Conservation (phyloP, 37 sponge, comb jelly and placozoan genomes). For the Geodia barretti region DNA sequence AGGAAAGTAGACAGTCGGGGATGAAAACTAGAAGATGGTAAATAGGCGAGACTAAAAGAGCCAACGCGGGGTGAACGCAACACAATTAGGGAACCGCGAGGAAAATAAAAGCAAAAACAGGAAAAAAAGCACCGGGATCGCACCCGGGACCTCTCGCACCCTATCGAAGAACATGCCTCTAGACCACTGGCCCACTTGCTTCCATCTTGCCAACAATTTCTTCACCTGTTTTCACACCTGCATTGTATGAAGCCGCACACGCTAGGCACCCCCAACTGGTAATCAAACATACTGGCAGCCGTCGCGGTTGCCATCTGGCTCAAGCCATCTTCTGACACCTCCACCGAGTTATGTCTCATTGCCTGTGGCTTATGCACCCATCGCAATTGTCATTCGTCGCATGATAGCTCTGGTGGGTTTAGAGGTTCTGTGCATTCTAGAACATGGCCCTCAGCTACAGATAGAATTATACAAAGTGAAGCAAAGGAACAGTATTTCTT, state of each 20-base stretch:
- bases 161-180: not conserved
- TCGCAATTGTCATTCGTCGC: not conserved
- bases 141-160: not conserved
- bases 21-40: too few species aligned
- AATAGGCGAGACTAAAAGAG: too few species aligned
- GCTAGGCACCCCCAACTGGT: slow-evolving; percentile 63
- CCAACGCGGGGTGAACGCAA: too few species aligned
- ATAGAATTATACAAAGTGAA: slow-evolving; percentile 25
- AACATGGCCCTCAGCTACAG: slow-evolving; percentile 74
- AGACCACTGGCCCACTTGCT: not conserved
- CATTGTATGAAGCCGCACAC: too few species aligned
- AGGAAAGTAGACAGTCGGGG: too few species aligned
- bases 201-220: too few species aligned
- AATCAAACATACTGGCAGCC: slow-evolving; percentile 67
- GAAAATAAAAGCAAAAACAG: too few species aligned
- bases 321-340: slow-evolving; percentile 27
- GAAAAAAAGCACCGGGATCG: too few species aligned
- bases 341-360: slow-evolving; percentile 39
- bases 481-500: not conserved
- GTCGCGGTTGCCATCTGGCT: slow-evolving; percentile 32
- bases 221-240: too few species aligned
- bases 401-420: slow-evolving; percentile 37
- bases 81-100: too few species aligned
- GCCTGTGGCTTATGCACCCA: too few species aligned
- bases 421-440: slow-evolving; percentile 79